A percentile compares a stretch with the other conserved stretches of the same genome.
Conservation (phyloP, 2,888 invertebrate genomes). For the Phengaris alcon region DNA sequence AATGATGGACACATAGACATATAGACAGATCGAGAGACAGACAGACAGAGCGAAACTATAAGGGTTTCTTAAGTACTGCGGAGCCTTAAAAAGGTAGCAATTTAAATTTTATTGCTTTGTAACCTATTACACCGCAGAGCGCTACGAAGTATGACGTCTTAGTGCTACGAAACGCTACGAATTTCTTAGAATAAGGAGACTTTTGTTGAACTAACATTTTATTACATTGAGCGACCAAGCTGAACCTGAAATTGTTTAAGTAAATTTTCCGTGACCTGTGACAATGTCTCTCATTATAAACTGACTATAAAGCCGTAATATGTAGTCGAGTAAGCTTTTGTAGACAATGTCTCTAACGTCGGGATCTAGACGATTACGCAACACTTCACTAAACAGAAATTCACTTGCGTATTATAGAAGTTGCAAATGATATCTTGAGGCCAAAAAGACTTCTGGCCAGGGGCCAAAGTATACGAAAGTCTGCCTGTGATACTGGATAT, state of each 20-base stretch:
- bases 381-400: conserved; percentile 55
- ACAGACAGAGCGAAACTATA: no score
- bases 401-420: conserved; percentile 56
- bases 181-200: background rate
- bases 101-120: background rate
- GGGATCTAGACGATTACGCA: conserved; percentile 44
- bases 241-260: background rate
- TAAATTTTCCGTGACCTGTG: background rate
- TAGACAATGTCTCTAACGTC: conserved; percentile 28
- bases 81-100: background rate
- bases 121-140: background rate
- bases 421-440: conserved; percentile 73
- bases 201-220: background rate
- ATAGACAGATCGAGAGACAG: no score
- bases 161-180: conserved; percentile 4
- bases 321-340: background rate
- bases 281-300: background rate
- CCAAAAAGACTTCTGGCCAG: conserved; percentile 74
- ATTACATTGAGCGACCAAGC: background rate
- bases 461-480: conserved; percentile 67
- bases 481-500: conserved; percentile 49
- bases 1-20: no score
- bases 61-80: no score
- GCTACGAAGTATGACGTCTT: background rate
- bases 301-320: background rate